Evolutionary conservation across 2,113 vertebrate genomes (phyloP).

Genomic region (Trogon surrucura): DNA sequence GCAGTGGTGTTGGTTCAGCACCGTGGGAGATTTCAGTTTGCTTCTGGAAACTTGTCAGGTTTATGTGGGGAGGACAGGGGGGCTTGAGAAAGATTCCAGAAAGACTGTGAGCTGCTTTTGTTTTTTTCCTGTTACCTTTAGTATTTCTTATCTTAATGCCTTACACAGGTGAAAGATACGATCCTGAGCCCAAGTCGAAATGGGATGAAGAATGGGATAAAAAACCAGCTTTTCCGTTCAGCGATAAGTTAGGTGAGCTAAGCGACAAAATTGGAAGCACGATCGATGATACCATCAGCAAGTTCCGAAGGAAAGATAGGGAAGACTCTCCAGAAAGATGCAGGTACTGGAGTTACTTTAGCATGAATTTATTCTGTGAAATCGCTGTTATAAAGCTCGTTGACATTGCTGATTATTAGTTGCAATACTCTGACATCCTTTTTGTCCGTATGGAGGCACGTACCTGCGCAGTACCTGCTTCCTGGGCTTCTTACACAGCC

Average conservation of each 20-base stretch:
- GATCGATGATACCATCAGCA: constrained; percentile 96
- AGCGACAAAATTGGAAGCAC: constrained; percentile 98
- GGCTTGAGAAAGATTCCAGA: background rate
- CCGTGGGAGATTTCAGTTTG: constrained; percentile 42
- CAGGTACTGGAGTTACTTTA: constrained; percentile 79
- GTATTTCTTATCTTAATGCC: constrained; percentile 43
- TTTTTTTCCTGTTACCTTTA: background rate
- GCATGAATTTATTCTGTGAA: background rate
- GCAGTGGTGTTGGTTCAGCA: constrained; percentile 51
- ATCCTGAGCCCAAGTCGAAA: constrained; percentile 86
- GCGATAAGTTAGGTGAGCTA: constrained; percentile 95
- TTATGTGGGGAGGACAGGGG: background rate
- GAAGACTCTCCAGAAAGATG: constrained; percentile 96
- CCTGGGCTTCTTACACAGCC: background rate
- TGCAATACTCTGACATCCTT: background rate
- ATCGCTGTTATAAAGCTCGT: background rate
- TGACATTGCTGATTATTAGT: background rate
- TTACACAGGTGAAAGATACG: constrained; percentile 86
- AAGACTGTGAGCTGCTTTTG: background rate
- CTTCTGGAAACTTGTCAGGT: constrained; percentile 40
- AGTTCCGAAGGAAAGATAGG: constrained; percentile 93
- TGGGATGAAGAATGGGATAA: constrained; percentile 98
- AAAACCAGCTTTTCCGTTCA: constrained; percentile 92
- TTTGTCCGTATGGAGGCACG: background rate
- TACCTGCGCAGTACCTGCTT: background rate